Conservation (phyloP, 2,113 vertebrate genomes). For the Macheiramphus alcinus region DNA sequence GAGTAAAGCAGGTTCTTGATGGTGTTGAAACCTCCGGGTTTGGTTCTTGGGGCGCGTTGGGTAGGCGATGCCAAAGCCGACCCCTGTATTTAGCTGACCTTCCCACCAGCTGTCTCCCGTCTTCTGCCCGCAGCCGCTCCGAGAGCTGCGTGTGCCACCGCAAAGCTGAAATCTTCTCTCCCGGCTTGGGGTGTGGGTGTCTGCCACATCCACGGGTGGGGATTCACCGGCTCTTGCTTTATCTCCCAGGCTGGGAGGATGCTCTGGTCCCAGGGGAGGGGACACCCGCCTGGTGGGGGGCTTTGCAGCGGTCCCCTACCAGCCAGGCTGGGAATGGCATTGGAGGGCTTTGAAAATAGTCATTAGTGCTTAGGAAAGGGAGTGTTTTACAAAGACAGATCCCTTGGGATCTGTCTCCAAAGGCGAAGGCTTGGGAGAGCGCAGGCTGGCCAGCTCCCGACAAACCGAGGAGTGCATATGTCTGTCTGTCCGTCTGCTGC, state of each 20-base stretch:
- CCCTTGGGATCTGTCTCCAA: rapidly evolving
- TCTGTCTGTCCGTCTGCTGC: background rate
- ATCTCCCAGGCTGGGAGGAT: background rate
- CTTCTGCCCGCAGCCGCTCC: background rate
- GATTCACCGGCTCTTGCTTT: background rate
- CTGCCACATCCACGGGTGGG: background rate
- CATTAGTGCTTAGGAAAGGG: background rate
- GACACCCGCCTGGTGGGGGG: background rate
- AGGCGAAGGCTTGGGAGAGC: background rate
- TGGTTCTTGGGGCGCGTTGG: background rate
- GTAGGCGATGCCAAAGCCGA: background rate
- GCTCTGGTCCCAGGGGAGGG: background rate
- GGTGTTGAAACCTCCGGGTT: background rate
- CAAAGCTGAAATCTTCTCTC: background rate
- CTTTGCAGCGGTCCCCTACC: background rate
- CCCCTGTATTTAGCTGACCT: background rate
- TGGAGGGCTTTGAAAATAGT: background rate
- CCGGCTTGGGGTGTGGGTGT: background rate
- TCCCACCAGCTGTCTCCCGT: conserved; percentile 34
- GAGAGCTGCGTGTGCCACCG: rapidly evolving
- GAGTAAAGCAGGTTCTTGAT: conserved; percentile 15
- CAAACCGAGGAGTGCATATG: rapidly evolving
- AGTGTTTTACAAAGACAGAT: background rate
- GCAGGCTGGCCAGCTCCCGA: background rate
- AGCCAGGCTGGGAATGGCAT: background rate